These are phyloP conservation scores for Erpetoichthys calabaricus DNA, from an alignment of 2,797 vertebrate genomes.

Conservation along the genomic window DNA sequence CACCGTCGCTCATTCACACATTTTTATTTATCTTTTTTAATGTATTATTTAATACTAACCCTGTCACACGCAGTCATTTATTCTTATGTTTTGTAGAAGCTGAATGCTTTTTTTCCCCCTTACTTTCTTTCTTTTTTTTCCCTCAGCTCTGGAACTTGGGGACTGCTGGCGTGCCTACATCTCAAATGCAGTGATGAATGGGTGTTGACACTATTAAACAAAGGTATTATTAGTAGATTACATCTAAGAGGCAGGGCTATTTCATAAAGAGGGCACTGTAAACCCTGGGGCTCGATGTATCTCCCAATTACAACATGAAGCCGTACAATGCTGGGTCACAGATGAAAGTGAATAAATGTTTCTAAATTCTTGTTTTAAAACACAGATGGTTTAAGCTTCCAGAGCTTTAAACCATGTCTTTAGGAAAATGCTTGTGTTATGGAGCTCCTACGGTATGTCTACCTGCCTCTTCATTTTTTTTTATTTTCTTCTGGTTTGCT, in stretches of 20 bases:
- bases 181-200: conserved; percentile 35
- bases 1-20: too few relatives aligned
- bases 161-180: conserved; percentile 18
- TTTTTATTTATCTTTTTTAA: too few relatives aligned
- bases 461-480: conserved; percentile 57
- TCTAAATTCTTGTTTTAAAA: conserved; percentile 64
- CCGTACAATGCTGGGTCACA: conserved; percentile 44
- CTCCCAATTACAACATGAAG: conserved; percentile 64
- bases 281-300: conserved; percentile 42
- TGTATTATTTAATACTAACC: too few relatives aligned
- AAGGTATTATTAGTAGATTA: conserved; percentile 66
- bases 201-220: conserved; percentile 60
- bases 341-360: conserved; percentile 78
- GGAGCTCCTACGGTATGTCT: conserved; percentile 37
- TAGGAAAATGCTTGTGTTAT: conserved; percentile 47
- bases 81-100: conserved; percentile 18
- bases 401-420: conserved; percentile 54
- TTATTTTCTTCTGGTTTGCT: conserved; percentile 63
- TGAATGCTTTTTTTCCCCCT: conserved; percentile 11
- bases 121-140: background rate
- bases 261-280: conserved; percentile 42
- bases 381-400: conserved; percentile 44
- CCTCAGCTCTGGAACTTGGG: conserved; percentile 6
- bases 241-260: conserved; percentile 32
- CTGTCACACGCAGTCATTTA: too few relatives aligned